A percentile compares a stretch with the other conserved stretches of the same genome.
Conservation (phyloP, 2,888 invertebrate genomes). For the Dicycla oo region DNA sequence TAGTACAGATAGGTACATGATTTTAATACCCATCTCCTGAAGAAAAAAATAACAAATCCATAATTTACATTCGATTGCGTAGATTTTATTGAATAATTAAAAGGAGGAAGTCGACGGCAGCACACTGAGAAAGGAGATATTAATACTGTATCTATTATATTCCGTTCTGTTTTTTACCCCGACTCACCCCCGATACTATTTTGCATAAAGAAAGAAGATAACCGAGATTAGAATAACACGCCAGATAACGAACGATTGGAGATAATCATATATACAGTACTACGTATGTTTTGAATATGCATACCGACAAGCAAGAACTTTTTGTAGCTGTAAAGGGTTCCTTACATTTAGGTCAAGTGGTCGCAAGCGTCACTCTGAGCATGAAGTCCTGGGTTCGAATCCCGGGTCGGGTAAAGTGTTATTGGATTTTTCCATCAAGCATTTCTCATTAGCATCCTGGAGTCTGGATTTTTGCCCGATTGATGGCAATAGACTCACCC, state of each 20-base stretch:
- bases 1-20: neutral
- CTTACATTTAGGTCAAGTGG: neutral
- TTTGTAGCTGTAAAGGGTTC: constrained; percentile 9
- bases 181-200: constrained; percentile 54
- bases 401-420: neutral
- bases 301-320: neutral
- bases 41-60: constrained; percentile 2
- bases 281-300: constrained; percentile 23
- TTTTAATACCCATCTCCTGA: neutral
- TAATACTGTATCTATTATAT: constrained; percentile 53
- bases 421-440: neutral
- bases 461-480: neutral
- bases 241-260: constrained; percentile 42
- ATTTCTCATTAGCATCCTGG: neutral
- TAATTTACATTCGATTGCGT: constrained; percentile 32
- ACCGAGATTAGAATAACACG: constrained; percentile 61
- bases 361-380: neutral
- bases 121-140: constrained; percentile 35
- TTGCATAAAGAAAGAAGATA: constrained; percentile 63
- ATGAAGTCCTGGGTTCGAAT: neutral
- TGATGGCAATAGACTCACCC: neutral
- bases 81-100: constrained; percentile 52
- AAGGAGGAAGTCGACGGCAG: constrained; percentile 21
- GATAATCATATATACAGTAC: constrained; percentile 41
- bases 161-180: constrained; percentile 40